phyloP scores from a whole-genome alignment of 2,113 vertebrate genomes.

The Cyrtonyx montezumae region DNA sequence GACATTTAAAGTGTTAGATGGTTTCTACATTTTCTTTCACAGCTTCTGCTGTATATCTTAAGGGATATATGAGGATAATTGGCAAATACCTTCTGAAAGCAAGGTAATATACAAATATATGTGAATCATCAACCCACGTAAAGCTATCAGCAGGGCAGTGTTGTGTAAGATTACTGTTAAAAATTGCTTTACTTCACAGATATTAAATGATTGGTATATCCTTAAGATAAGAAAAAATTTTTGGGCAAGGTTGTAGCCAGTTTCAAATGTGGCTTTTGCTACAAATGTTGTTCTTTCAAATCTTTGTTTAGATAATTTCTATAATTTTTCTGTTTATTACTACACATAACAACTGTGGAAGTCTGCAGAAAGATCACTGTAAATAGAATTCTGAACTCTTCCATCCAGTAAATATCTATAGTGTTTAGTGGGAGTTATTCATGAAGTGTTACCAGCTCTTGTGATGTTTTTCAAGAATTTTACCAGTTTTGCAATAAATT shows the following conservation, averaged over 20 bases:
- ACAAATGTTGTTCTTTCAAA: not conserved
- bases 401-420: not conserved
- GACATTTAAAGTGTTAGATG: slow-evolving; percentile 28
- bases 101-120: slow-evolving; percentile 44
- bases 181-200: not conserved
- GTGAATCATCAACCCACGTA: slow-evolving; percentile 24
- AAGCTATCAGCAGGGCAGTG: not conserved
- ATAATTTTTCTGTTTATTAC: not conserved
- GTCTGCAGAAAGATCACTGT: not conserved
- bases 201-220: not conserved
- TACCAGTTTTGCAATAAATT: not conserved
- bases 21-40: slow-evolving; percentile 8
- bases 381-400: not conserved
- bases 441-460: not conserved
- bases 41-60: not conserved
- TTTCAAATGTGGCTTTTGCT: not conserved
- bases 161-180: not conserved
- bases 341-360: not conserved
- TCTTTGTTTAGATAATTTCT: not conserved
- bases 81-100: slow-evolving; percentile 35
- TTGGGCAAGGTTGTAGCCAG: not conserved
- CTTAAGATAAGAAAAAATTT: not conserved
- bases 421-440: not conserved
- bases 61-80: not conserved
- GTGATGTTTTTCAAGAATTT: not conserved